A percentile compares a stretch with the other conserved stretches of the same genome.
Evolutionary conservation across 2,888 invertebrate species (phyloP).

Genomic region (Lasioglossum calceatum): DNA sequence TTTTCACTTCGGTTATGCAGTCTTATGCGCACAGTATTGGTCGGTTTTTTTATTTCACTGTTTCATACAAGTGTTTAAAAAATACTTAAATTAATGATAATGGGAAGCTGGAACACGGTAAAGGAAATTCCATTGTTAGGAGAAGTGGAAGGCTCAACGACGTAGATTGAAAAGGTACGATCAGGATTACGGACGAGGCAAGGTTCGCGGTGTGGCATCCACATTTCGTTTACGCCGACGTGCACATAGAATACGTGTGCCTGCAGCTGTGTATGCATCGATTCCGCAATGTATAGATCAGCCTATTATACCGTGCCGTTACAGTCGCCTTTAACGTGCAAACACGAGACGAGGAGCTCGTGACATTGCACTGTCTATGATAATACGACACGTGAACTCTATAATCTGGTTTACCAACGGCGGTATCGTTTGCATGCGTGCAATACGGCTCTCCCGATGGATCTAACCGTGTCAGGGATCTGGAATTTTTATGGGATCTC

Average conservation of each 20-base stretch:
- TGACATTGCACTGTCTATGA: constrained; percentile 74
- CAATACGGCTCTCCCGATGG: constrained; percentile 39
- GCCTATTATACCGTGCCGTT: constrained; percentile 63
- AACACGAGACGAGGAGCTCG: constrained; percentile 69
- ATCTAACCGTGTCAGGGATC: constrained; percentile 60
- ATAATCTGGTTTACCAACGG: constrained; percentile 64
- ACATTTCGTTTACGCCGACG: constrained; percentile 31
- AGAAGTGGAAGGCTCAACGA: constrained; percentile 33
- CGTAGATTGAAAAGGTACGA: constrained; percentile 42
- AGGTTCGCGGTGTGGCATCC: constrained; percentile 48
- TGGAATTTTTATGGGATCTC: constrained; percentile 57
- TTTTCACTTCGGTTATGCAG: too few species aligned
- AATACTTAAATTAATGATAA: not conserved
- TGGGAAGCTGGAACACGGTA: not conserved
- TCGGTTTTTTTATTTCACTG: too few species aligned
- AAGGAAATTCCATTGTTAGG: constrained; percentile 20
- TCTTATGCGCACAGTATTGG: too few species aligned
- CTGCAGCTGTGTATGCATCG: constrained; percentile 45
- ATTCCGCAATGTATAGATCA: constrained; percentile 66
- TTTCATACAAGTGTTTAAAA: not conserved
- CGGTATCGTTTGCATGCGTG: constrained; percentile 46
- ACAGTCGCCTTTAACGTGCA: constrained; percentile 61
- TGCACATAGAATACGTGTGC: constrained; percentile 53
- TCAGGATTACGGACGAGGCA: constrained; percentile 51
- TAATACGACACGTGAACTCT: constrained; percentile 73